phyloP scores from a whole-genome alignment of 2,797 vertebrate genomes.

The Eulemur albifrons region DNA sequence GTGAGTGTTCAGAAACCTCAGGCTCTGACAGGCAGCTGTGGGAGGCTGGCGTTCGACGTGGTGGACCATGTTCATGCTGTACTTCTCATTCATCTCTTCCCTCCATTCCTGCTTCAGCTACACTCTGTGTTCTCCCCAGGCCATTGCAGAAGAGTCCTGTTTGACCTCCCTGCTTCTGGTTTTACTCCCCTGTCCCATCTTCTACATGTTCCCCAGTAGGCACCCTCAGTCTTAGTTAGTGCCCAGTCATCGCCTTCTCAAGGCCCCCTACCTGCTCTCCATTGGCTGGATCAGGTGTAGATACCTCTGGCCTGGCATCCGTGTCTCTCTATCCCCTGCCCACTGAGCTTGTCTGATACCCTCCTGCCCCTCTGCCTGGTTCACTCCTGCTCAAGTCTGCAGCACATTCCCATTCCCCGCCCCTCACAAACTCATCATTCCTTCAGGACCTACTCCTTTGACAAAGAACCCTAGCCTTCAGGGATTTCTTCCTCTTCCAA shows the following conservation, averaged over 20 bases:
- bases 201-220: not conserved
- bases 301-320: not conserved
- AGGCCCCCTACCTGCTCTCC: not conserved
- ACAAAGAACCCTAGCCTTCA: not conserved
- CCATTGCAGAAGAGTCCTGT: not conserved
- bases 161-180: not conserved
- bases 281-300: too few species aligned
- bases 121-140: not conserved
- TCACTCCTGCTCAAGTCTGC: not conserved
- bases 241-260: not conserved
- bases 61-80: rapidly evolving
- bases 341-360: not conserved
- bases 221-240: not conserved
- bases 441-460: not conserved
- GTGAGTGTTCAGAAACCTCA: not conserved
- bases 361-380: not conserved
- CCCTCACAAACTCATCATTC: not conserved
- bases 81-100: not conserved
- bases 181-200: not conserved
- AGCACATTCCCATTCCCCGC: not conserved
- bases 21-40: not conserved
- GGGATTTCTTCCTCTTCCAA: not conserved
- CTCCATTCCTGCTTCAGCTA: not conserved
- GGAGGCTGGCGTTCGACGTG: rapidly evolving
- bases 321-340: not conserved